These are phyloP conservation scores for Macroramphosus scolopax DNA, from an alignment of 2,797 vertebrate genomes.

Conservation along the genomic window DNA sequence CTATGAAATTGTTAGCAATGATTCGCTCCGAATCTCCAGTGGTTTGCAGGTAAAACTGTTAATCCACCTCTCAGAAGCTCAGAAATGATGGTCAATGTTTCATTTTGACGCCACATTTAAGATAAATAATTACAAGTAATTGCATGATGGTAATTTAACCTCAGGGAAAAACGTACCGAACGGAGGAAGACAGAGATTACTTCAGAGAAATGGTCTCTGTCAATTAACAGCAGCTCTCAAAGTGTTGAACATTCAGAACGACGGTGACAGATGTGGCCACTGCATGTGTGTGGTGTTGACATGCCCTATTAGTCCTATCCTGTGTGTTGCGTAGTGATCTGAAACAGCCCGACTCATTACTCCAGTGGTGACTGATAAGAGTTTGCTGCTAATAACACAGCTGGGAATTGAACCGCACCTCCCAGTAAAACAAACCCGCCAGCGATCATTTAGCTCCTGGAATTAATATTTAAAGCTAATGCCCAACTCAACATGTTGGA, in stretches of 20 bases:
- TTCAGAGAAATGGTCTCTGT: slow-evolving; percentile 49
- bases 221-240: slow-evolving; percentile 63
- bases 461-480: slow-evolving; percentile 49
- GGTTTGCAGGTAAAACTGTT: too few species aligned
- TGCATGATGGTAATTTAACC: too few species aligned
- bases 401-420: slow-evolving; percentile 57
- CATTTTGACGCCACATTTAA: too few species aligned
- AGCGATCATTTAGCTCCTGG: slow-evolving; percentile 32
- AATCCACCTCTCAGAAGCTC: too few species aligned
- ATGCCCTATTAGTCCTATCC: slow-evolving; percentile 73
- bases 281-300: slow-evolving; percentile 62
- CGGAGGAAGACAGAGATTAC: not conserved
- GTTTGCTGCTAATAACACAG: slow-evolving; percentile 69
- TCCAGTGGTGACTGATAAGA: slow-evolving; percentile 73
- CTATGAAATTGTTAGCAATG: too few species aligned
- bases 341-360: slow-evolving; percentile 74
- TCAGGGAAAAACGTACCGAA: too few species aligned
- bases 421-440: slow-evolving; percentile 22
- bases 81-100: too few species aligned
- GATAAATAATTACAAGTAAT: too few species aligned
- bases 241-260: slow-evolving; percentile 54
- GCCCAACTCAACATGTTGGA: slow-evolving; percentile 1
- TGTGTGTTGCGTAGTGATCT: slow-evolving; percentile 66
- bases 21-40: too few species aligned
- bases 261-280: slow-evolving; percentile 66